Conservation (phyloP, 2,888 invertebrate genomes). For the Chirona hameri region DNA sequence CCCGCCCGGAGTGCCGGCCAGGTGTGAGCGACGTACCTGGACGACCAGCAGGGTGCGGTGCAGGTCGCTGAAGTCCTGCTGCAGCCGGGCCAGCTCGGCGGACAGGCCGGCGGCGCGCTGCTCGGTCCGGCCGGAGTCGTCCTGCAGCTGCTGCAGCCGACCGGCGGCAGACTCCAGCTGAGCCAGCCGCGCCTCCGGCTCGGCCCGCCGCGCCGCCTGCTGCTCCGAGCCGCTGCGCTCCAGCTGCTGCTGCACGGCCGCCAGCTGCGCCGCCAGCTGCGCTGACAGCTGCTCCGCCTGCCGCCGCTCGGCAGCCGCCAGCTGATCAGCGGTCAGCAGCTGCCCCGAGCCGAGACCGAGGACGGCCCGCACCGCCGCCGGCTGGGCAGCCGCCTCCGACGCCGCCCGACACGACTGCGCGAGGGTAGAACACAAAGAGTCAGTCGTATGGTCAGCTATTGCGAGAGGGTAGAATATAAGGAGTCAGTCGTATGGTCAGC, state of each 20-base stretch:
- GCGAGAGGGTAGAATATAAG: no score
- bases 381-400: not conserved
- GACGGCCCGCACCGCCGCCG: not conserved
- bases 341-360: not conserved
- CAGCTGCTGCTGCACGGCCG: not conserved
- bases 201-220: not conserved
- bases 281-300: not conserved
- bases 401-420: not conserved
- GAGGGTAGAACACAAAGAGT: no score
- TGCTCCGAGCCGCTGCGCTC: not conserved
- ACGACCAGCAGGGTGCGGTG: constrained; percentile 2
- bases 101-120: not conserved
- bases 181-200: not conserved
- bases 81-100: not conserved
- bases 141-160: not conserved
- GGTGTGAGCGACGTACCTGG: not conserved
- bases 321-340: not conserved
- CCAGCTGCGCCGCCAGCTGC: not conserved
- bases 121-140: not conserved
- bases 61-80: constrained; percentile 5
- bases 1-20: no score
- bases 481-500: no score
- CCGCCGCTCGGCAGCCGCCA: not conserved
- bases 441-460: no score
- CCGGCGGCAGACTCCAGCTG: not conserved